A percentile compares a stretch with the other conserved stretches of the same genome.
Evolutionary conservation across 2,888 invertebrate genomes (phyloP).

Genomic region (Fabriciana adippe): DNA sequence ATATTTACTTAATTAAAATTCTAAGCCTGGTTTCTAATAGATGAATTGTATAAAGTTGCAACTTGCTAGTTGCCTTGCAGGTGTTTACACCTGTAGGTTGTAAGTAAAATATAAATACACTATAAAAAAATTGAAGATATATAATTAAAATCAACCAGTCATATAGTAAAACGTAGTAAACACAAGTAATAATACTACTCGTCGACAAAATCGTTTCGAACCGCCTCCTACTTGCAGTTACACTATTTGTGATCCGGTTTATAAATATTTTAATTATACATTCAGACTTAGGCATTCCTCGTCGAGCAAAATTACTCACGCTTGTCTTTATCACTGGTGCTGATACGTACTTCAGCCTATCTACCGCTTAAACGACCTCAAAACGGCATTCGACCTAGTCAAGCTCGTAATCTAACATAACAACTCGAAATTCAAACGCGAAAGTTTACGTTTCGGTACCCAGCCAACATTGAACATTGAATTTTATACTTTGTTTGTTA

Average conservation of each 20-base stretch:
- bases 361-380: constrained; percentile 77
- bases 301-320: constrained; percentile 56
- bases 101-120: too few relatives aligned
- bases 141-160: neutral
- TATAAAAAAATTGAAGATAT: too few relatives aligned
- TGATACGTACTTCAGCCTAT: constrained; percentile 58
- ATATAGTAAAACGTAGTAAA: constrained; percentile 2
- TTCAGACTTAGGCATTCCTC: constrained; percentile 53
- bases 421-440: constrained; percentile 75
- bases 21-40: too few relatives aligned
- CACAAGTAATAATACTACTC: constrained; percentile 3
- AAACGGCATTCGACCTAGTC: constrained; percentile 80
- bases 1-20: too few relatives aligned
- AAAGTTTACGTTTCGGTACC: constrained; percentile 74
- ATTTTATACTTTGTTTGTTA: constrained; percentile 8
- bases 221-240: constrained; percentile 42
- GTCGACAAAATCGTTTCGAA: constrained; percentile 53
- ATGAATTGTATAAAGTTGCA: too few relatives aligned
- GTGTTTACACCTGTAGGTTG: too few relatives aligned
- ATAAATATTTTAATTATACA: constrained; percentile 68
- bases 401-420: constrained; percentile 76
- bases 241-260: constrained; percentile 63
- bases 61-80: too few relatives aligned
- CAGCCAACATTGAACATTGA: constrained; percentile 37
- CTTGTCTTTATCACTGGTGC: constrained; percentile 52